These are phyloP conservation scores for Ailurus styani DNA, from an alignment of 2,113 vertebrate species.

Conservation along the genomic window DNA sequence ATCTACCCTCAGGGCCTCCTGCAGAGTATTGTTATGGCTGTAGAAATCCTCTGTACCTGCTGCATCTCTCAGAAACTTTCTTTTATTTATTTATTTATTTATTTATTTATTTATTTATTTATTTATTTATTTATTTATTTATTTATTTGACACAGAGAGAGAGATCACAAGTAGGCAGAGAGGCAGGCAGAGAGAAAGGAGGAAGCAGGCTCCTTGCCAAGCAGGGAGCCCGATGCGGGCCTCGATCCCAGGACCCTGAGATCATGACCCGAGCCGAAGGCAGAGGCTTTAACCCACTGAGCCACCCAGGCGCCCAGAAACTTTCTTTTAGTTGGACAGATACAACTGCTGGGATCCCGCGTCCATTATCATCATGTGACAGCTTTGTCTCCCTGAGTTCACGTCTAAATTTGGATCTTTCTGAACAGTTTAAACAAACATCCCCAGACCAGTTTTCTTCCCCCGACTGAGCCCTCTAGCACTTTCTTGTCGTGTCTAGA, in stretches of 20 bases:
- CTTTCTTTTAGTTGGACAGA: neutral
- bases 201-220: too few relatives aligned
- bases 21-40: neutral
- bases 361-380: neutral
- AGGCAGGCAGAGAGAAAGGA: too few relatives aligned
- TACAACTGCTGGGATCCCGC: neutral
- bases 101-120: too few relatives aligned
- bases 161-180: too few relatives aligned
- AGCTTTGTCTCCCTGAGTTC: neutral
- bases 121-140: too few relatives aligned
- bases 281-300: too few relatives aligned
- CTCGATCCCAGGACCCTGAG: too few relatives aligned
- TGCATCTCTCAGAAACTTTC: neutral
- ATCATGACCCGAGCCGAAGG: too few relatives aligned
- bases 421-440: neutral
- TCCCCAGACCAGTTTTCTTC: neutral
- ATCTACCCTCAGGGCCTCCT: neutral
- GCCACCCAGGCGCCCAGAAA: too few relatives aligned
- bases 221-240: too few relatives aligned
- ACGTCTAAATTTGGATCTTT: neutral
- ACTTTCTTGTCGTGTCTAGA: neutral
- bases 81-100: too few relatives aligned
- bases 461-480: neutral
- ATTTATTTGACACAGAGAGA: too few relatives aligned
- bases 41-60: neutral